Percentiles rank a stretch among this genome's conserved stretches.
phyloP scores from a whole-genome alignment of 2,797 vertebrate genomes.

The Characodon lateralis region DNA sequence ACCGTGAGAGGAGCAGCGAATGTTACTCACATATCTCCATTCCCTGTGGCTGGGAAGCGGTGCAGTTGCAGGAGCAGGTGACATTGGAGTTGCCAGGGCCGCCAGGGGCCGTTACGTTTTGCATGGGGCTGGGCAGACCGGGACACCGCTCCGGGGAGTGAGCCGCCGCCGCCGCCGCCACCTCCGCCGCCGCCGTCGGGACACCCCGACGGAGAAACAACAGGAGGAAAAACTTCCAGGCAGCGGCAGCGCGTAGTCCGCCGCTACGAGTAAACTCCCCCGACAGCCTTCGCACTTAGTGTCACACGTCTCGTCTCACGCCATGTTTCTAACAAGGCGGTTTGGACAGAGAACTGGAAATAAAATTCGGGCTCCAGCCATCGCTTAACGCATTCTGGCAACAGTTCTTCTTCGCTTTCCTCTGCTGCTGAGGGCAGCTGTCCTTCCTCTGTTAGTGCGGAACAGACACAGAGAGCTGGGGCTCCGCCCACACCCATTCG shows the following conservation, averaged over 20 bases:
- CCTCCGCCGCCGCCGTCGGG: constrained; percentile 67
- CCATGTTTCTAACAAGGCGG: constrained; percentile 53
- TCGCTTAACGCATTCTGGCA: constrained; percentile 58
- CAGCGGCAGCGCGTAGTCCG: constrained; percentile 75
- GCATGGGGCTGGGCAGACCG: constrained; percentile 81
- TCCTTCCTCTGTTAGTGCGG: constrained; percentile 54
- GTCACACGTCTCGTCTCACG: constrained; percentile 60
- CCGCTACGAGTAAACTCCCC: constrained; percentile 68
- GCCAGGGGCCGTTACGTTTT: constrained; percentile 83
- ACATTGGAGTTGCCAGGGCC: constrained; percentile 82
- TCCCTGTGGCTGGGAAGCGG: constrained; percentile 83
- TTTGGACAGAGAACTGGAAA: constrained; percentile 27
- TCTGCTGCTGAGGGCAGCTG: constrained; percentile 71
- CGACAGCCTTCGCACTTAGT: constrained; percentile 61
- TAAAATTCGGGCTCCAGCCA: constrained; percentile 36
- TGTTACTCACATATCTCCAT: constrained; percentile 86
- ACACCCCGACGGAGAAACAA: constrained; percentile 69
- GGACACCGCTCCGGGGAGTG: constrained; percentile 76
- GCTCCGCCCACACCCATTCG: constrained; percentile 56
- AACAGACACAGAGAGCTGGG: constrained; percentile 43
- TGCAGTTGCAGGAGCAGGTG: constrained; percentile 87
- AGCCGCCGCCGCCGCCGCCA: constrained; percentile 68
- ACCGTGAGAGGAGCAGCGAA: constrained; percentile 34
- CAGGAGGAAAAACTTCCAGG: constrained; percentile 73
- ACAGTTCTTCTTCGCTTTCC: constrained; percentile 44